Conservation (phyloP, 2,888 invertebrate genomes). For the Cephus rjabovi region DNA sequence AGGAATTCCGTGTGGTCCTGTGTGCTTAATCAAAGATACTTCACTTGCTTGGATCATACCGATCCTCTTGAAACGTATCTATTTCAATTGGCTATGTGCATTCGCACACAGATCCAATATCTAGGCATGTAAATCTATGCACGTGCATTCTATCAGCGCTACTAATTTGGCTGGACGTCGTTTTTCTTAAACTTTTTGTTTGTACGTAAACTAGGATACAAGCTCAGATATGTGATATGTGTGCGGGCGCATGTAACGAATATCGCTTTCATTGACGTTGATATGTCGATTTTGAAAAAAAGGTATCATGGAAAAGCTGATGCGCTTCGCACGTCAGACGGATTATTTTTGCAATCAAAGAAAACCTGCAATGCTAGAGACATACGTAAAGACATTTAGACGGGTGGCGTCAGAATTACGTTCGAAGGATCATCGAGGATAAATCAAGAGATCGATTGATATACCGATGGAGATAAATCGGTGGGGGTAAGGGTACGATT, state of each 20-base stretch:
- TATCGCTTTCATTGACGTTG: neutral
- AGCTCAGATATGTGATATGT: too few species aligned
- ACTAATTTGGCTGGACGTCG: too few species aligned
- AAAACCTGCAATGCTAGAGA: neutral
- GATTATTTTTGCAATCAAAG: neutral
- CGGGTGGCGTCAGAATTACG: neutral
- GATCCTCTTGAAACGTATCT: neutral
- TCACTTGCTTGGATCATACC: neutral
- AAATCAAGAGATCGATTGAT: neutral
- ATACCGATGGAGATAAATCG: neutral
- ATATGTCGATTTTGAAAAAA: neutral
- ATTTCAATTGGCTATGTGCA: neutral
- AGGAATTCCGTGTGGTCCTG: neutral
- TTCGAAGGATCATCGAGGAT: neutral
- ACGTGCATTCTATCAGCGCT: too few species aligned
- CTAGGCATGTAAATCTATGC: too few species aligned
- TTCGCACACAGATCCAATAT: too few species aligned
- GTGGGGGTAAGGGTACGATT: constrained; percentile 15
- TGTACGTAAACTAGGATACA: too few species aligned
- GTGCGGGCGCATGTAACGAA: too few species aligned
- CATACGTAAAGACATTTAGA: neutral
- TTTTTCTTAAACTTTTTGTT: too few species aligned
- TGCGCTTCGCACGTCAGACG: neutral
- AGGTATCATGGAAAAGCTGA: neutral
- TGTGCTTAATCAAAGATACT: neutral